Evolutionary conservation across 2,797 vertebrate genomes (phyloP), one percentile per base, ranked within the genome.

Genomic region (Urophycis tenuis): DNA sequence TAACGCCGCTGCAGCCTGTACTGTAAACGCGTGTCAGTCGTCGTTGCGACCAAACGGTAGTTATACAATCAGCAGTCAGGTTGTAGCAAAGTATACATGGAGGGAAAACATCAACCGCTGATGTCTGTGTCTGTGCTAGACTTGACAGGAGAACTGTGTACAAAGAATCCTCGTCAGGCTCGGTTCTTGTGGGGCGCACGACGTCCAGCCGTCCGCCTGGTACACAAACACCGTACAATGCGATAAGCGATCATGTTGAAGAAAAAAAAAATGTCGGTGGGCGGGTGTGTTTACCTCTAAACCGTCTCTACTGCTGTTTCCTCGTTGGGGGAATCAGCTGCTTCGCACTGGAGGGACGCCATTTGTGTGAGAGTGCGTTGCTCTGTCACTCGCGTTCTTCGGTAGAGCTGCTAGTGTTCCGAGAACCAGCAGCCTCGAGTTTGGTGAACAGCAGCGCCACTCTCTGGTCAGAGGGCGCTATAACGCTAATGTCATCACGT

Each of bases 281-380:
- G 80, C 70, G 81, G 81, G 78, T 15, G 81, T 83, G 87, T 90
- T 90, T 91, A 90, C 90, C 90, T 91, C 81, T 60, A 36, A 76
- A 22, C 64, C 29, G 82, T n/a, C 22, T 14, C 49, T 39, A 2
- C 73, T 70, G 71, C 78, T 82, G 86, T 83, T 84, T 88, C 81
- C 74, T 77, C 81, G 86, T 85, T 86, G 84, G 69, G n/a, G 85
- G 85, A 85, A 91, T 91, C 92, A 91, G 89, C 91, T 90, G 91
- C 84, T 89, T 75, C 75, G 75, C 85, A 32, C 82, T 87, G 85
- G 86, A 90, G 88, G 78, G 92, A 92, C 92, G 92, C 93, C 93
- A 94, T 93, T 93, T 84, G 89, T 92, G 78, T n/a, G 80, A 82
- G 82, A 64, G 80, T 32, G n/a, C n/a, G n/a, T n/a, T n/a, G 12